These are phyloP conservation scores for Eupelmus urozonus DNA, from an alignment of 2,888 invertebrate species.

Conservation along the genomic window DNA sequence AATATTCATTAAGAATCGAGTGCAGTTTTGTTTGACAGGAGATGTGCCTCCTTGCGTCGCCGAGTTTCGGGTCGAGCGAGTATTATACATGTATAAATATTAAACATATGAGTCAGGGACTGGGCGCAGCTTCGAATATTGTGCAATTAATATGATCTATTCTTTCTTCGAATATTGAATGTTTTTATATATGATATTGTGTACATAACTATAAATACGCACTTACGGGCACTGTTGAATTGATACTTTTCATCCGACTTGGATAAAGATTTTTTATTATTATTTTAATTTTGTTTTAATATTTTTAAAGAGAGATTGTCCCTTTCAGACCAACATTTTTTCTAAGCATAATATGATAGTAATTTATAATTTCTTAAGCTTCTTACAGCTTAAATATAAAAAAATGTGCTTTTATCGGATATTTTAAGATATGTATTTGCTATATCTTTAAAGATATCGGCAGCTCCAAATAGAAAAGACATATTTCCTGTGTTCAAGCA, in stretches of 20 bases:
- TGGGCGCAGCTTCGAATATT: constrained; percentile 1
- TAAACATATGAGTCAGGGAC: constrained; percentile 23
- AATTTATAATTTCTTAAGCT: too few relatives aligned
- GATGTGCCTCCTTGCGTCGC: background rate
- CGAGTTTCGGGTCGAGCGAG: background rate
- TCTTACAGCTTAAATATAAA: too few relatives aligned
- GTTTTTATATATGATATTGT: constrained; percentile 15
- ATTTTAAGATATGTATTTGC: too few relatives aligned
- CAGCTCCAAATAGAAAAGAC: background rate
- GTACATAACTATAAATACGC: constrained; percentile 9
- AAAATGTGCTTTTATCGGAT: too few relatives aligned
- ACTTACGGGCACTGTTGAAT: constrained; percentile 21
- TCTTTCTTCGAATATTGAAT: constrained; percentile 23
- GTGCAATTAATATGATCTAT: background rate
- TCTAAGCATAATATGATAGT: too few relatives aligned
- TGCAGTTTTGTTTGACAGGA: background rate
- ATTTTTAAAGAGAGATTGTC: too few relatives aligned
- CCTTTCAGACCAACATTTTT: too few relatives aligned
- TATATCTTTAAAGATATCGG: too few relatives aligned
- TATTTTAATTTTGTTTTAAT: too few relatives aligned
- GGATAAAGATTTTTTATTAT: too few relatives aligned
- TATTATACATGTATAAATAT: constrained; percentile 12
- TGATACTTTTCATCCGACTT: too few relatives aligned
- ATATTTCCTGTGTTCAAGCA: too few relatives aligned
- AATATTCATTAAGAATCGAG: background rate